phyloP scores from a whole-genome alignment of 1,140 invertebrate species.

The Cyclina sinensis region DNA sequence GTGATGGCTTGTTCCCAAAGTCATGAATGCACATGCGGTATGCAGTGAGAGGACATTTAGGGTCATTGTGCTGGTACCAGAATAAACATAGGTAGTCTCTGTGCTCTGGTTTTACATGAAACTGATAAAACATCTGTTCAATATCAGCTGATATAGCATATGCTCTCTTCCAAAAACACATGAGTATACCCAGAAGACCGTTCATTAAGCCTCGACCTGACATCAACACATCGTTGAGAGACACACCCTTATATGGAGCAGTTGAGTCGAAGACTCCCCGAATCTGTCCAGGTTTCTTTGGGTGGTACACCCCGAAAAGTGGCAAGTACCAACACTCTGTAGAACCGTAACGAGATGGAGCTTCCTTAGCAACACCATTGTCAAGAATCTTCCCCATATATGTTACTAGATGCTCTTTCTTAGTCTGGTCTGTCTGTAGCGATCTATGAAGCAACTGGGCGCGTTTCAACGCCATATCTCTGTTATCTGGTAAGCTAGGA shows the following conservation, averaged over 20 bases:
- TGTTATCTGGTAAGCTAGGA: conserved; percentile 43
- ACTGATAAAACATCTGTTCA: conserved; percentile 62
- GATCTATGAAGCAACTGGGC: conserved; percentile 4
- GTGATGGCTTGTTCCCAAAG: conserved; percentile 61
- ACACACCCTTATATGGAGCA: neutral
- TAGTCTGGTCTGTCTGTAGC: conserved; percentile 31
- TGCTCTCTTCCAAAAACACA: conserved; percentile 64
- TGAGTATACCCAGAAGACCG: conserved; percentile 64
- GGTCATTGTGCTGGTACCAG: conserved; percentile 66
- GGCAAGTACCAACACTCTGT: conserved; percentile 60
- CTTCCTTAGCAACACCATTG: conserved; percentile 20
- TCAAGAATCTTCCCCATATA: conserved; percentile 46
- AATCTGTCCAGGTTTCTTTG: conserved; percentile 62
- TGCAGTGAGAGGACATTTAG: neutral
- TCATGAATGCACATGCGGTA: conserved; percentile 70
- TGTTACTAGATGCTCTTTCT: conserved; percentile 25
- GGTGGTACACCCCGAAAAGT: conserved; percentile 66
- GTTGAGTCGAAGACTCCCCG: conserved; percentile 58
- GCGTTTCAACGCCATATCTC: conserved; percentile 11
- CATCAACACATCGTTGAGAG: conserved; percentile 67
- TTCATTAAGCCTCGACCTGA: conserved; percentile 83
- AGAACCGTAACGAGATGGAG: neutral
- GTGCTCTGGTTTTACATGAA: conserved; percentile 50
- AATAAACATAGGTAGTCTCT: conserved; percentile 68
- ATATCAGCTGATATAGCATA: conserved; percentile 63